Percentiles rank a stretch among this genome's conserved stretches.
These are phyloP conservation scores for Bombylius discolor DNA, from an alignment of 2,888 invertebrate species.

Conservation along the genomic window DNA sequence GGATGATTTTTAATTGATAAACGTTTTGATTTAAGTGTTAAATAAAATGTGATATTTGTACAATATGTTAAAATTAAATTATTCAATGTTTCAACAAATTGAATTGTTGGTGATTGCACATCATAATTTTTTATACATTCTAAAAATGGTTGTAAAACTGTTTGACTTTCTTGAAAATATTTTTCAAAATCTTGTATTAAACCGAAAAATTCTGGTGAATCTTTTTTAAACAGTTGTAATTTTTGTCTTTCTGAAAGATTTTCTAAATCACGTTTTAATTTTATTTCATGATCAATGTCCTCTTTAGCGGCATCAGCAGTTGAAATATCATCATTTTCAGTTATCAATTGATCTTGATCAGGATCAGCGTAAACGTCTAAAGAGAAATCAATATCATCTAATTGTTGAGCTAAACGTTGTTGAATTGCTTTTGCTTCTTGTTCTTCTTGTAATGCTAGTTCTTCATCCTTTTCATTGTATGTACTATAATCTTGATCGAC, in stretches of 20 bases:
- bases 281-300: conserved; percentile 30
- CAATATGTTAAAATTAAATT: conserved; percentile 66
- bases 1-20: conserved; percentile 69
- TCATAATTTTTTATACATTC: conserved; percentile 47
- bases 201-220: conserved; percentile 75
- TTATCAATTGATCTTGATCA: background rate
- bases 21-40: conserved; percentile 67
- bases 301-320: conserved; percentile 17
- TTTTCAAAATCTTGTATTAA: conserved; percentile 67
- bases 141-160: conserved; percentile 53
- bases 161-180: conserved; percentile 51
- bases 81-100: conserved; percentile 58
- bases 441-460: conserved; percentile 66
- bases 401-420: conserved; percentile 57
- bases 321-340: conserved; percentile 16
- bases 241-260: conserved; percentile 65
- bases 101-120: conserved; percentile 51
- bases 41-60: conserved; percentile 72
- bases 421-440: conserved; percentile 73
- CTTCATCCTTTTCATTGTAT: conserved; percentile 44
- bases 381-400: conserved; percentile 65
- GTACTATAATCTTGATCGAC: conserved; percentile 66
- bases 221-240: conserved; percentile 61
- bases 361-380: conserved; percentile 43
- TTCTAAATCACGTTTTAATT: conserved; percentile 63